These are phyloP conservation scores for Exephanes ischioxanthus DNA, from an alignment of 2,888 invertebrate genomes.

Conservation along the genomic window DNA sequence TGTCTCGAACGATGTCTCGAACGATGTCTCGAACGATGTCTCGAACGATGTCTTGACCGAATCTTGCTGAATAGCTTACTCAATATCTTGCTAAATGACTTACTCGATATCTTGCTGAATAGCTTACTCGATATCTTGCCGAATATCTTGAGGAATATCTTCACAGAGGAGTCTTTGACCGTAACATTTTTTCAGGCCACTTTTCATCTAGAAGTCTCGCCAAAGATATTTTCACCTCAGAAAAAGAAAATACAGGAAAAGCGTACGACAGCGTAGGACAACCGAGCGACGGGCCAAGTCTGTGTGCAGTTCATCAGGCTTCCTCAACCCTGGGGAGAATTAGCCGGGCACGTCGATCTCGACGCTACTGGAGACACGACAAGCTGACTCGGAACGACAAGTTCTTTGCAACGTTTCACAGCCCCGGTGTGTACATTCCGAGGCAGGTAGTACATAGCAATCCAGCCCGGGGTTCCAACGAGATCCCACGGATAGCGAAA, in stretches of 20 bases:
- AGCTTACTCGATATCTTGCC: too few relatives aligned
- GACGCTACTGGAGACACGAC: slow-evolving; percentile 8
- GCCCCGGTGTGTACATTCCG: slow-evolving; percentile 22
- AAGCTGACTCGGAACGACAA: slow-evolving; percentile 40
- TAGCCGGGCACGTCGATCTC: background rate
- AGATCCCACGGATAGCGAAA: slow-evolving; percentile 43
- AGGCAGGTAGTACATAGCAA: slow-evolving; percentile 43
- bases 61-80: too few relatives aligned
- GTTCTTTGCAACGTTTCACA: slow-evolving; percentile 32
- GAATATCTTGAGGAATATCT: too few relatives aligned
- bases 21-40: too few relatives aligned
- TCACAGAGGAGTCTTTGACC: too few relatives aligned
- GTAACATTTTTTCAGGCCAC: too few relatives aligned
- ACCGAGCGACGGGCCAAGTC: background rate
- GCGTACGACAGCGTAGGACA: background rate
- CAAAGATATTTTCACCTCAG: background rate
- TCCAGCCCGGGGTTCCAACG: slow-evolving; percentile 31
- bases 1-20: too few relatives aligned
- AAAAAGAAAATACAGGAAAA: background rate
- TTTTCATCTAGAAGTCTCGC: too few relatives aligned
- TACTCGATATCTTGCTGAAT: too few relatives aligned
- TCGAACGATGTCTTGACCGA: too few relatives aligned
- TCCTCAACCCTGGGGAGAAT: background rate
- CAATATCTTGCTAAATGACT: too few relatives aligned
- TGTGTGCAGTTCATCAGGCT: background rate